Conservation (phyloP, 2,888 invertebrate genomes). For the Ischnura elegans region DNA sequence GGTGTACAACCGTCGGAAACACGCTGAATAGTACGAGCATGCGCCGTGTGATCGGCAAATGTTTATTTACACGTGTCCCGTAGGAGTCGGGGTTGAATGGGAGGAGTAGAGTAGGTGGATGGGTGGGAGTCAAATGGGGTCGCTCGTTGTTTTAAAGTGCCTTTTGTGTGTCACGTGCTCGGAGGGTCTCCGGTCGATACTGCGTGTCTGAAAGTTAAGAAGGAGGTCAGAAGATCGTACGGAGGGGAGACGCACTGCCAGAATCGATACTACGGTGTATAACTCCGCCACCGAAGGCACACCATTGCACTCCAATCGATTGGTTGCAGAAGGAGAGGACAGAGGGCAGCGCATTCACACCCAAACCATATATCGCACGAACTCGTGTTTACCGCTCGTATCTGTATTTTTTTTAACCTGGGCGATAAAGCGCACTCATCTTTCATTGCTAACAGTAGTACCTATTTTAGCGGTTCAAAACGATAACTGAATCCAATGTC, state of each 20-base stretch:
- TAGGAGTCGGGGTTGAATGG: neutral
- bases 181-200: conserved; percentile 11
- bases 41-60: neutral
- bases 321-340: conserved; percentile 3
- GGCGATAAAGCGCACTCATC: no score
- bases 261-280: conserved; percentile 11
- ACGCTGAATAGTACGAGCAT: no score
- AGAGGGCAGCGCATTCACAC: conserved; percentile 5
- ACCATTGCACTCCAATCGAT: conserved; percentile 29
- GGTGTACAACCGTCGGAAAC: no score
- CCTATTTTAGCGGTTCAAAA: no score
- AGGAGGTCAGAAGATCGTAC: conserved; percentile 20
- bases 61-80: neutral
- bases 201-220: conserved; percentile 38
- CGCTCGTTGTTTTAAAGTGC: conserved; percentile 31
- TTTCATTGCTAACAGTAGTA: no score
- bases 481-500: no score
- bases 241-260: neutral
- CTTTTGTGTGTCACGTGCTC: conserved; percentile 24
- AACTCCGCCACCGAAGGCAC: neutral
- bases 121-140: neutral
- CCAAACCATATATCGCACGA: neutral
- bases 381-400: neutral
- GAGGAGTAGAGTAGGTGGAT: neutral
- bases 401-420: no score